phyloP scores from a whole-genome alignment of 2,113 vertebrate species.

The Macrotus californicus region DNA sequence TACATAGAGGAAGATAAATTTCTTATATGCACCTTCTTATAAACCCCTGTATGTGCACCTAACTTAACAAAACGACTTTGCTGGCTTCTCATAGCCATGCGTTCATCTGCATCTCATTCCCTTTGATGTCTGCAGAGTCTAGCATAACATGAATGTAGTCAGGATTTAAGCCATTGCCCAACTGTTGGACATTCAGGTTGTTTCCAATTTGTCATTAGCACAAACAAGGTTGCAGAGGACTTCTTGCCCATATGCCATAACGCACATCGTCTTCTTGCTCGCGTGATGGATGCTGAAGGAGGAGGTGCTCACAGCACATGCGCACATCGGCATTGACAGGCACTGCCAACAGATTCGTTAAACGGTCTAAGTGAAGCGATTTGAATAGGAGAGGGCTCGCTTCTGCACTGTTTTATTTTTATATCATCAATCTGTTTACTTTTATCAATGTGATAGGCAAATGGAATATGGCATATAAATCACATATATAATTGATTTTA shows the following conservation, averaged over 20 bases:
- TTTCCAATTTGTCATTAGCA: background rate
- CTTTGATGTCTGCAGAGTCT: background rate
- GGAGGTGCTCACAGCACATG: background rate
- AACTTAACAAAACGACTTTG: background rate
- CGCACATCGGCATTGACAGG: background rate
- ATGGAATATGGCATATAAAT: background rate
- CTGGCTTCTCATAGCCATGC: no score
- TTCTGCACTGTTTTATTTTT: background rate
- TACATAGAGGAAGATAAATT: background rate
- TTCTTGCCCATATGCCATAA: background rate
- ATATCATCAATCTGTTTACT: background rate
- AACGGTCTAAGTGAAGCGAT: background rate
- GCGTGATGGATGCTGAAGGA: background rate
- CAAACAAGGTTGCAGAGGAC: background rate
- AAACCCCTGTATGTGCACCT: background rate
- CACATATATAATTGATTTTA: background rate
- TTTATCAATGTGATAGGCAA: background rate
- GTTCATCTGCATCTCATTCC: rapidly evolving
- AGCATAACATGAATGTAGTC: background rate
- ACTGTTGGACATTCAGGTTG: background rate
- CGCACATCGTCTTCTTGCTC: background rate
- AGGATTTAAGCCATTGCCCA: no score
- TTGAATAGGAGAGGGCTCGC: background rate
- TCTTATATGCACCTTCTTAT: background rate
- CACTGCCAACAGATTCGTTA: background rate